A percentile compares a stretch with the other conserved stretches of the same genome.
phyloP scores from a whole-genome alignment of 2,888 invertebrate species.

The Cosmia trapezina region DNA sequence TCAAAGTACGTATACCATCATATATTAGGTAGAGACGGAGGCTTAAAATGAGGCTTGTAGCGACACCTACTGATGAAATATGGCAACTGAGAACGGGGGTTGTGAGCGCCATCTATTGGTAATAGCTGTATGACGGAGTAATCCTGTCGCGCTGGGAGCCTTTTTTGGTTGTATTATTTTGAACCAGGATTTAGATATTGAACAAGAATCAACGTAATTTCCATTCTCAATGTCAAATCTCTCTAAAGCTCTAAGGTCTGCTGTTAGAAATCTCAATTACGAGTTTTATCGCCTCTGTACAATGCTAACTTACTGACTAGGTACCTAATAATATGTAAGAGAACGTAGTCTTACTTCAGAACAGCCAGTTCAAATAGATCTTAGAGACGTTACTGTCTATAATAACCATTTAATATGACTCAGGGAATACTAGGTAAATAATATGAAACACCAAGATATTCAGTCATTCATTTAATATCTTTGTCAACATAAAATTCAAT shows the following conservation, averaged over 20 bases:
- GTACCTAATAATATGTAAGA: no score
- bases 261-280: not conserved
- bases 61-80: constrained; percentile 17
- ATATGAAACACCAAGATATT: no score
- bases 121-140: not conserved
- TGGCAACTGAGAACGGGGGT: not conserved
- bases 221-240: no score
- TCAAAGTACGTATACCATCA: constrained; percentile 7
- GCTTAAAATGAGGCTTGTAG: not conserved
- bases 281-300: not conserved
- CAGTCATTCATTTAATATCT: no score
- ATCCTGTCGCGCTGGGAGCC: not conserved
- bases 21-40: not conserved
- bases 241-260: not conserved
- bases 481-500: no score
- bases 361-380: no score
- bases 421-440: no score
- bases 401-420: no score
- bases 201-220: not conserved
- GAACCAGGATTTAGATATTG: not conserved
- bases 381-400: no score
- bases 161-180: not conserved
- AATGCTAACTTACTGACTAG: no score
- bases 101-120: constrained; percentile 80
- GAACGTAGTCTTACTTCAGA: no score